These are phyloP conservation scores for Probosciger aterrimus DNA, from an alignment of 2,113 vertebrate genomes.

Conservation along the genomic window DNA sequence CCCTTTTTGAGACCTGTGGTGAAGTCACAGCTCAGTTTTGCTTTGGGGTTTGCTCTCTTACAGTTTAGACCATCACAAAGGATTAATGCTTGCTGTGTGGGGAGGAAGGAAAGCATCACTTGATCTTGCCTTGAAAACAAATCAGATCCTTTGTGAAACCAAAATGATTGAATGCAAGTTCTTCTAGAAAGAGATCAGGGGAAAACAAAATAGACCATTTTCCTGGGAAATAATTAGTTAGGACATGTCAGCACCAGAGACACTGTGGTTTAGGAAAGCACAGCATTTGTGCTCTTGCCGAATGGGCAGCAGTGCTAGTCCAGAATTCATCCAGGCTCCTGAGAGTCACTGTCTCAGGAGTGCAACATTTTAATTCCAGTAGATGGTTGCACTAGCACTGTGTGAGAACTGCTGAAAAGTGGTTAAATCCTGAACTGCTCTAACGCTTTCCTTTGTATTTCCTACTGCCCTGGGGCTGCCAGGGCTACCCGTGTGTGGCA, in stretches of 20 bases:
- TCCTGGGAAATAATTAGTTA: neutral
- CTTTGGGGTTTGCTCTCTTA: neutral
- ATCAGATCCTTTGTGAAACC: neutral
- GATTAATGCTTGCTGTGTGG: neutral
- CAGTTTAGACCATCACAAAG: neutral
- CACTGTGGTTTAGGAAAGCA: neutral
- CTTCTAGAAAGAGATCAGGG: neutral
- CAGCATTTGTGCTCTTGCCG: neutral
- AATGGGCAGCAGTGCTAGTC: neutral
- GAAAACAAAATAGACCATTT: neutral
- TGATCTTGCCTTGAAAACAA: neutral
- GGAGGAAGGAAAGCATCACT: neutral
- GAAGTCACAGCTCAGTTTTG: neutral
- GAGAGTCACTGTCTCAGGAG: neutral
- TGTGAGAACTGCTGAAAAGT: neutral
- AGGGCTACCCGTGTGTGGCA: fast-evolving
- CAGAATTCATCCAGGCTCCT: neutral
- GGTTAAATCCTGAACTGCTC: neutral
- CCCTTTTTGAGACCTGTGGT: neutral
- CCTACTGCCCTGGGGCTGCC: neutral
- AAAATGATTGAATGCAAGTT: neutral
- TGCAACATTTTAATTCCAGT: neutral
- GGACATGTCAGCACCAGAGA: neutral
- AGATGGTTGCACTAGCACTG: neutral
- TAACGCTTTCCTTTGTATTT: neutral